Evolutionary conservation across 1,140 invertebrate species (phyloP).

Genomic region (Eueides isabella): DNA sequence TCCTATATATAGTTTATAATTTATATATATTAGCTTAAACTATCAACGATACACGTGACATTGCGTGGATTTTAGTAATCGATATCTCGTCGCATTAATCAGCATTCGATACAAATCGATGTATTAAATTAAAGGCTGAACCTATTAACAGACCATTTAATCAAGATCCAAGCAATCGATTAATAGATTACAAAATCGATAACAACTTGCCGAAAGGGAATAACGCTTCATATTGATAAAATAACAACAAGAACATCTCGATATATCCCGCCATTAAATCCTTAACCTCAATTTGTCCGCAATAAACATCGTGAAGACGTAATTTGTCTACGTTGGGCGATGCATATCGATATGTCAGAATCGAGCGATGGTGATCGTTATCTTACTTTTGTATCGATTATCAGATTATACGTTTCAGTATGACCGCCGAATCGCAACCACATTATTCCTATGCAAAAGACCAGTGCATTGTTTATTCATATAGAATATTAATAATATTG

Average conservation of each 20-base stretch:
- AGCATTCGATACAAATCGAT: slow-evolving; percentile 15
- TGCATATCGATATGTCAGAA: slow-evolving; percentile 59
- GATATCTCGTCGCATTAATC: background rate
- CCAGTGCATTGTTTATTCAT: slow-evolving; percentile 60
- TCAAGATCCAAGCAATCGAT: slow-evolving; percentile 14
- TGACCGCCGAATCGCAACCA: slow-evolving; percentile 41
- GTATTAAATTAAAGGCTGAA: slow-evolving; percentile 15
- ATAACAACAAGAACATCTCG: slow-evolving; percentile 28
- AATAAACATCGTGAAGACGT: slow-evolving; percentile 59
- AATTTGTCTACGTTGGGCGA: slow-evolving; percentile 73
- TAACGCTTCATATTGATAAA: slow-evolving; percentile 27
- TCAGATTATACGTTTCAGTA: slow-evolving; percentile 58
- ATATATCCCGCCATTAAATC: slow-evolving; percentile 40
- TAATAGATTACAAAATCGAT: slow-evolving; percentile 24
- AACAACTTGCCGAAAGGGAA: slow-evolving; percentile 32
- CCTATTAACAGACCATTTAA: slow-evolving; percentile 14
- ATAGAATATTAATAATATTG: slow-evolving; percentile 63
- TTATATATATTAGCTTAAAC: background rate
- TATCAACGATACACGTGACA: background rate
- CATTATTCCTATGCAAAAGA: slow-evolving; percentile 59
- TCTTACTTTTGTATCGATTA: slow-evolving; percentile 53
- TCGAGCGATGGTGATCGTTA: slow-evolving; percentile 48
- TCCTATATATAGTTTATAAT: no score
- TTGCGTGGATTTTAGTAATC: slow-evolving; percentile 11
- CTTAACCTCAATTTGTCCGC: slow-evolving; percentile 64